Conservation (phyloP, 2,113 vertebrate species). For the Orthonyx spaldingii region DNA sequence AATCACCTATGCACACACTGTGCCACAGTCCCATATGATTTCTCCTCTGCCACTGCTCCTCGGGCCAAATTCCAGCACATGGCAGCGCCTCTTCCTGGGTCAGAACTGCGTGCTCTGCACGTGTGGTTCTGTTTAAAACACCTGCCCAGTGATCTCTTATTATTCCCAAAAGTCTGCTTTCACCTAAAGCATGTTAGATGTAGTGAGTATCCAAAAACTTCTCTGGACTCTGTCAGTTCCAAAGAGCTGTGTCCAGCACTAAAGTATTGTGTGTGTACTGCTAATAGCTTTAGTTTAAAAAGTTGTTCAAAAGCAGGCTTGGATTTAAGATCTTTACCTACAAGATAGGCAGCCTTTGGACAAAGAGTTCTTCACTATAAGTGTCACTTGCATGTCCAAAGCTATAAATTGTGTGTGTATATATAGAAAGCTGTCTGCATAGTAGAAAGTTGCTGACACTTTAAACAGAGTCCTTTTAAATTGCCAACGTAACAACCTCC, state of each 20-base stretch:
- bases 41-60: background rate
- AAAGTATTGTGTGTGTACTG: background rate
- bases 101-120: background rate
- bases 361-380: background rate
- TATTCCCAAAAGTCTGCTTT: background rate
- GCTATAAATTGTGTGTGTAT: background rate
- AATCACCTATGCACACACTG: background rate
- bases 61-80: background rate
- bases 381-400: background rate
- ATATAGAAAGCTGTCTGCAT: background rate
- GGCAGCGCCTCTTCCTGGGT: rapidly evolving
- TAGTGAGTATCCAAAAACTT: background rate
- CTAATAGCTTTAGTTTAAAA: background rate
- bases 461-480: background rate
- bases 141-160: background rate
- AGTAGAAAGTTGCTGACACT: background rate
- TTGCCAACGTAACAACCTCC: background rate
- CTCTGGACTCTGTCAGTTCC: background rate
- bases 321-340: background rate
- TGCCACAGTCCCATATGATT: background rate
- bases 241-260: background rate
- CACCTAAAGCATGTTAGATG: background rate
- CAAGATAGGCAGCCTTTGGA: background rate
- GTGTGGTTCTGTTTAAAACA: background rate
- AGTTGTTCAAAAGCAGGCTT: background rate